Evolutionary conservation across 2,888 invertebrate genomes (phyloP).

Genomic region (Craniophora ligustri): DNA sequence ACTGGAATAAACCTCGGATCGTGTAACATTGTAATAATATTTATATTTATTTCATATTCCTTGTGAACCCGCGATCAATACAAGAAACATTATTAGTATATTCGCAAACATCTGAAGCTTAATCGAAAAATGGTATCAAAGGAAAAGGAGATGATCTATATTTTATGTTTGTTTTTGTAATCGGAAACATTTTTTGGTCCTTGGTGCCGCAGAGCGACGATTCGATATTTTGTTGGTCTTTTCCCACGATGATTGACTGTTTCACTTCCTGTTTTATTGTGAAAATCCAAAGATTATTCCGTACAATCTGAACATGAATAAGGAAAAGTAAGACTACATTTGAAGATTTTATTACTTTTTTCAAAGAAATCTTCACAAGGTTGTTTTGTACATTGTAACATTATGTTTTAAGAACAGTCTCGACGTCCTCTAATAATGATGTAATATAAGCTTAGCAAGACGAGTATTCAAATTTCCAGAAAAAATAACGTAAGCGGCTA

Average conservation of each 20-base stretch:
- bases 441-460: too few species aligned
- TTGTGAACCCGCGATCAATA: not conserved
- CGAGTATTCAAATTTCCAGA: too few species aligned
- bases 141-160: constrained; percentile 23
- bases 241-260: constrained; percentile 22
- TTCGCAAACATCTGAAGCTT: constrained; percentile 2
- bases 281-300: not conserved
- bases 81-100: not conserved
- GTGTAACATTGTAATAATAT: not conserved
- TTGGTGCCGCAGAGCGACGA: constrained; percentile 15
- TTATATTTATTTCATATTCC: not conserved
- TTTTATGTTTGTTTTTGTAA: constrained; percentile 30
- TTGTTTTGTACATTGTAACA: too few species aligned
- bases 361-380: too few species aligned
- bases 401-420: too few species aligned
- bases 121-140: constrained; percentile 23
- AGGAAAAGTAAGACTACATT: constrained; percentile 1
- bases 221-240: constrained; percentile 27
- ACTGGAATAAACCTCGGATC: not conserved
- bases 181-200: constrained; percentile 22
- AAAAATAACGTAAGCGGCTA: too few species aligned
- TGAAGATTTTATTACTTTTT: not conserved
- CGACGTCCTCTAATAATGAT: too few species aligned
- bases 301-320: not conserved
- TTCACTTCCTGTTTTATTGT: constrained; percentile 6